Base-by-base conservation (phyloP, 2,888 invertebrate species). In the Sceliomorpha sp. region DNA sequence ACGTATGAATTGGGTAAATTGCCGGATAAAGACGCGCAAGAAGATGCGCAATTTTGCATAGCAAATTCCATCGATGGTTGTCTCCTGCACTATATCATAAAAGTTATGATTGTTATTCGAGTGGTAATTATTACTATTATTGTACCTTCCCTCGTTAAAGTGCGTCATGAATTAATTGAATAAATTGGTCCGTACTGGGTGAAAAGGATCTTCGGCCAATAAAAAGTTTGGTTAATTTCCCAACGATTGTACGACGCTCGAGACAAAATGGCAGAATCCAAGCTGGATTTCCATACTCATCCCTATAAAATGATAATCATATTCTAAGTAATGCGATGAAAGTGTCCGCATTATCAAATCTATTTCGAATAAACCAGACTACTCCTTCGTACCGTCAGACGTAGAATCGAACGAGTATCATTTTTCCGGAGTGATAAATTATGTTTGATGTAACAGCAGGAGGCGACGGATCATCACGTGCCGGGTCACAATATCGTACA, bases 401-500 rank as follows among this genome's bases (percentile, higher is more conserved):
- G n/a, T n/a, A n/a, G 20, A 29, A 8, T 29, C 29, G 29, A 24
- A 24, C 7, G 29, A n/a, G 7, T 7, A 7, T n/a, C 1, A 29
- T n/a, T 29, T 29, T 29, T 29, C 45, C 13, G 53, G 47, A 53
- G 48, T 44, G 59, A 27, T 20, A 59, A 70, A 64, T 53, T 53
- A 51, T 64, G 59, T 64, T 64, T 66, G 64, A 66, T 48, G 63
- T 63, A 62, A 62, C 55, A 53, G 70, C 47, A 58, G 59, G 53
- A 48, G 58, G 63, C 64, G 59, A 59, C 69, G 63, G 64, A 66
- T 70, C 70, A 70, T 70, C 70, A 70, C 70, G 64, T 70, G 64
- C 37, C 56, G 56, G 70, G 73, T 74, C 73, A 76, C 67, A 74
- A 74, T 80, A 80, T 77, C 72, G 73, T 66, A 69, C 66, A 72